Evolutionary conservation across 64 coral and sea anemone species (phyloP).

Genomic region (Pocillopora damicornis): DNA sequence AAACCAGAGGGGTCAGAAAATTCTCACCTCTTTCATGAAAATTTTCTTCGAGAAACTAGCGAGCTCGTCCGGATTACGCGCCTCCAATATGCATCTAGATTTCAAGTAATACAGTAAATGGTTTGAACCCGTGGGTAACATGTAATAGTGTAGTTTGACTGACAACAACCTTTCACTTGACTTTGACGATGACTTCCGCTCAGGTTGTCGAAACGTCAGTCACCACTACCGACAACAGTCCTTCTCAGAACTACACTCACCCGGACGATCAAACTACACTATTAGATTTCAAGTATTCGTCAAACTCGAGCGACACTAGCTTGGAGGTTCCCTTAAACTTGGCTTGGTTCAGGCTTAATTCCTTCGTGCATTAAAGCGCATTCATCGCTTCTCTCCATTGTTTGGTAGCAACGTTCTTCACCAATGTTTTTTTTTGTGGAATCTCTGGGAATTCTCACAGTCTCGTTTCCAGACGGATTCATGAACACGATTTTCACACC

Average conservation of each 20-base stretch:
- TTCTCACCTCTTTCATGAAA: constrained; percentile 20
- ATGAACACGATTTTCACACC: constrained; percentile 18
- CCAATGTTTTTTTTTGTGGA: constrained; percentile 5
- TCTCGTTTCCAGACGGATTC: constrained; percentile 24
- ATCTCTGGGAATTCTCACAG: constrained; percentile 33
- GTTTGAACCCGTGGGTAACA: too few relatives aligned
- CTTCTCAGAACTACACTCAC: too few relatives aligned
- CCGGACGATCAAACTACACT: too few relatives aligned
- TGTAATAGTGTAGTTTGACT: too few relatives aligned
- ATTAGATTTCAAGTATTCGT: constrained; percentile 16
- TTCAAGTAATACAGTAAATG: too few relatives aligned
- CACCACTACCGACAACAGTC: too few relatives aligned
- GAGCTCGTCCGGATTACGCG: constrained; percentile 9
- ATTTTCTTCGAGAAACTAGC: constrained; percentile 21
- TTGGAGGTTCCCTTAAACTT: not conserved
- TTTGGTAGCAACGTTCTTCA: constrained; percentile 11
- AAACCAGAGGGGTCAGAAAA: constrained; percentile 23
- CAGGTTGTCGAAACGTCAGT: too few relatives aligned
- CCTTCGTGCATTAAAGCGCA: constrained; percentile 28
- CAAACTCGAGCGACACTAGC: constrained; percentile 1
- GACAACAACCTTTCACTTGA: too few relatives aligned
- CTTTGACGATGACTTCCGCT: too few relatives aligned
- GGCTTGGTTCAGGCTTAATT: not conserved
- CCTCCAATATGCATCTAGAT: constrained; percentile 9
- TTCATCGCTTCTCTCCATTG: constrained; percentile 27